Base-by-base conservation (phyloP, 1,140 invertebrate genomes). In the Pseudachorutes palmiensis region DNA sequence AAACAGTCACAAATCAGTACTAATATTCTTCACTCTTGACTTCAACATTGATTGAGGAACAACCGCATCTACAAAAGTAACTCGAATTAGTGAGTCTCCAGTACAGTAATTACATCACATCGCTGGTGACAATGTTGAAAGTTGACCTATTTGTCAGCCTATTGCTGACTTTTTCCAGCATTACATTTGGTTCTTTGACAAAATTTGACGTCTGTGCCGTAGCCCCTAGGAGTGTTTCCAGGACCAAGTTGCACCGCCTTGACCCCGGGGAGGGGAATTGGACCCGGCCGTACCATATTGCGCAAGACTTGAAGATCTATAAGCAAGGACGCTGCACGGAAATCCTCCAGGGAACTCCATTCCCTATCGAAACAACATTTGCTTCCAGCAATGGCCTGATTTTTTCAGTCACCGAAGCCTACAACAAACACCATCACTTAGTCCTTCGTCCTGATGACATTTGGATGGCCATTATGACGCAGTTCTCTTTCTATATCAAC, bases 371-470 rank as follows among this genome's bases (percentile, higher is more conserved):
- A 32, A 59, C 14, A 16, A 36, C 26, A 12, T 24, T 30, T 2
- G 16, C 51, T 1, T 5, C 33, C 12, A 32, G 26, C 29, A 70
- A 70, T 30, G 65, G 68, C 1, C 66, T 70, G 24, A 58, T 70
- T 22, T 31, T 48, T 16, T 49, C 68, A 0, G 65, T 66, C 2
- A 22, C 65, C 16, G 30, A 58, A 9, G 16, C 24, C 9, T 70
- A 70, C 32, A 70, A 65, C 22, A 1, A 31, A 1, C 68, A 70
- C 36, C 58, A 66, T 33, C 62, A 70, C 28, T 22, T 70, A 1
- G 32, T 70, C 31, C n/a, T 70, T 29, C 36, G 68, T n/a, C 68
- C 68, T 12, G 68, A 70, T 33, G 68, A 70, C 31, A 32, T 70
- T 45, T 70, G 68, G 68, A 61, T 61, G 1, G 65, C 68, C 1